These are phyloP conservation scores for Anthoscopus minutus DNA, from an alignment of 2,113 vertebrate genomes.

Conservation along the genomic window DNA sequence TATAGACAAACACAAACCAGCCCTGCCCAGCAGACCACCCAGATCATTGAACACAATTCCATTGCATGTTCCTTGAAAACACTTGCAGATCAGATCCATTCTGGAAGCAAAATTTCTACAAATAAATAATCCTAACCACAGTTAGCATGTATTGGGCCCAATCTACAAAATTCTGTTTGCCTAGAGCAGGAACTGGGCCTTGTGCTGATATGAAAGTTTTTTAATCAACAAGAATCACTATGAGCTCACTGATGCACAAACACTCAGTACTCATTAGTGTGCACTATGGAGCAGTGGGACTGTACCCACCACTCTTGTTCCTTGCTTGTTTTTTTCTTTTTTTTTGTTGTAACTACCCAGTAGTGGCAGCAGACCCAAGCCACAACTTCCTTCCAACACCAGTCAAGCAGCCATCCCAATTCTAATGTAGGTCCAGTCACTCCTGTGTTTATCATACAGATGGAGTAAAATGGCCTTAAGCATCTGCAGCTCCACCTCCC, in stretches of 20 bases:
- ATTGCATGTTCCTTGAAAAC: not conserved
- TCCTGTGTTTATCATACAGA: not conserved
- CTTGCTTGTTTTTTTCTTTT: no score
- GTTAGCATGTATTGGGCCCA: fast-evolving
- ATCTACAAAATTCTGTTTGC: not conserved
- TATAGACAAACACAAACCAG: not conserved
- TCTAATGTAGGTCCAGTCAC: not conserved
- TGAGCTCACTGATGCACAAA: not conserved
- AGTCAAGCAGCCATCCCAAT: not conserved
- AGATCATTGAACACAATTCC: not conserved
- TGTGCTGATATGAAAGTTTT: not conserved
- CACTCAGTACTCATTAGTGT: not conserved
- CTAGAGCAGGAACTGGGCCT: not conserved
- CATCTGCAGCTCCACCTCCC: not conserved
- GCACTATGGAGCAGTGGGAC: not conserved
- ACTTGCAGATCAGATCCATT: not conserved
- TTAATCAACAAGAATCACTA: not conserved
- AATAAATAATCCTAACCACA: not conserved
- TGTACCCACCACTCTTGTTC: not conserved
- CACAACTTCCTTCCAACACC: not conserved
- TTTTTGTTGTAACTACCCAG: no score
- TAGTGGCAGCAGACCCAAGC: not conserved
- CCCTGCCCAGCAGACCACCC: not conserved
- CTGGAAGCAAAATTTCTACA: not conserved
- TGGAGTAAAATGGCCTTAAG: not conserved